Evolutionary conservation across 1,140 invertebrate genomes (phyloP).

Genomic region (Micrasema longulum): DNA sequence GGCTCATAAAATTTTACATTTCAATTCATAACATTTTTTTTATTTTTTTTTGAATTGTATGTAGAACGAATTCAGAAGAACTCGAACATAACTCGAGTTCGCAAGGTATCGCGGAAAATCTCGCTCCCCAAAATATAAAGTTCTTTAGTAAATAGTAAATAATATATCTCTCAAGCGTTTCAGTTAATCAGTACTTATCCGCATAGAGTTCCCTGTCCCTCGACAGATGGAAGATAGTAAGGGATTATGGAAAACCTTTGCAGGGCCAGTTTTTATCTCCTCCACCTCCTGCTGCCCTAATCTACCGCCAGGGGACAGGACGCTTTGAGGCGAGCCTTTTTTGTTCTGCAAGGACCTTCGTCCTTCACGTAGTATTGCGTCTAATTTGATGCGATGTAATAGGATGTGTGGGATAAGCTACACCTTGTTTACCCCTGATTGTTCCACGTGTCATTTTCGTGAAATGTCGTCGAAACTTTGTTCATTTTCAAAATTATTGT

Average conservation of each 20-base stretch:
- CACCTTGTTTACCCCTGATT: slow-evolving; percentile 40
- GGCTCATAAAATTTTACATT: no score
- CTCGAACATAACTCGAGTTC: no score
- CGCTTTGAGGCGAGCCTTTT: slow-evolving; percentile 33
- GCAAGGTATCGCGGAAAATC: no score
- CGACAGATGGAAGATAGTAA: slow-evolving; percentile 49
- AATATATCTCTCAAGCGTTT: slow-evolving; percentile 1
- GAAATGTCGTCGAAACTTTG: no score
- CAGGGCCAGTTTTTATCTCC: slow-evolving; percentile 52
- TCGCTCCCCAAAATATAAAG: no score
- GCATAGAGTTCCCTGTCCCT: slow-evolving; percentile 1
- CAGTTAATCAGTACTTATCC: slow-evolving; percentile 31
- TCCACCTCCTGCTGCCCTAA: slow-evolving; percentile 49
- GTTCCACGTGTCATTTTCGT: not conserved
- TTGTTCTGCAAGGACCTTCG: slow-evolving; percentile 47
- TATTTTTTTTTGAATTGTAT: no score
- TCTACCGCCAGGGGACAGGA: slow-evolving; percentile 37
- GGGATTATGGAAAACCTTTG: slow-evolving; percentile 40
- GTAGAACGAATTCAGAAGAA: no score
- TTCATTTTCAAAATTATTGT: no score
- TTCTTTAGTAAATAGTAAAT: not conserved
- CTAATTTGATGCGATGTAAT: slow-evolving; percentile 55
- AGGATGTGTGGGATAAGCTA: slow-evolving; percentile 50
- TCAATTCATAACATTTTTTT: no score
- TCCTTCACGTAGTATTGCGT: slow-evolving; percentile 54